A percentile compares a stretch with the other conserved stretches of the same genome.
Evolutionary conservation across 2,113 vertebrate genomes (phyloP).

Genomic region (Lasiurus cinereus): DNA sequence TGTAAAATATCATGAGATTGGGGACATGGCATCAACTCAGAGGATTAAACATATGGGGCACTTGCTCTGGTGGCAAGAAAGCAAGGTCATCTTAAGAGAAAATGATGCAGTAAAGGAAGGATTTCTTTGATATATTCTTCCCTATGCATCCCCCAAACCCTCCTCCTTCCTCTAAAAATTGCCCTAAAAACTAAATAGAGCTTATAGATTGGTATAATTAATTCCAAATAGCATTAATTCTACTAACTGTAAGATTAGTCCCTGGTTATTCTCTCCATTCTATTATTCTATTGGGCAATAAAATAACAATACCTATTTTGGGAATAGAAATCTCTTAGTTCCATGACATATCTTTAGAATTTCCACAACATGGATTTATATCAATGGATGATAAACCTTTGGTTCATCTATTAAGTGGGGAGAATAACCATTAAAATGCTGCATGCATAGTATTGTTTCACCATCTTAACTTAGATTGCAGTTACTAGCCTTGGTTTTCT

Average conservation of each 20-base stretch:
- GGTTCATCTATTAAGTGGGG: neutral
- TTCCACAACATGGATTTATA: constrained; percentile 47
- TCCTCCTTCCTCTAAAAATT: neutral
- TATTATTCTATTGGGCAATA: constrained; percentile 28
- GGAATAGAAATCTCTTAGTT: constrained; percentile 14
- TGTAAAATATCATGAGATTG: constrained; percentile 54
- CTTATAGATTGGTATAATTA: neutral
- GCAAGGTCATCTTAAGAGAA: constrained; percentile 23
- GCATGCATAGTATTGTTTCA: neutral
- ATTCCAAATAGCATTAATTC: neutral
- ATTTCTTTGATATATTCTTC: neutral
- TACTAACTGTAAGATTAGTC: neutral
- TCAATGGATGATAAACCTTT: constrained; percentile 68
- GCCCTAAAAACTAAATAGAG: constrained; percentile 6
- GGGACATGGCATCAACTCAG: neutral
- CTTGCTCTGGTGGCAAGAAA: constrained; percentile 27
- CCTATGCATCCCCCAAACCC: neutral
- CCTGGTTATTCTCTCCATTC: neutral
- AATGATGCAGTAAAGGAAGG: neutral
- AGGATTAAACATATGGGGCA: constrained; percentile 21
- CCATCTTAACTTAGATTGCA: neutral
- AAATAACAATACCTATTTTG: constrained; percentile 59
- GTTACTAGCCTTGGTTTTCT: neutral
- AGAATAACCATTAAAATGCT: neutral
- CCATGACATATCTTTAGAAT: constrained; percentile 56